Evolutionary conservation across 2,797 vertebrate species (phyloP), one percentile per base, ranked within the genome.

Genomic region (Presbytis comata): DNA sequence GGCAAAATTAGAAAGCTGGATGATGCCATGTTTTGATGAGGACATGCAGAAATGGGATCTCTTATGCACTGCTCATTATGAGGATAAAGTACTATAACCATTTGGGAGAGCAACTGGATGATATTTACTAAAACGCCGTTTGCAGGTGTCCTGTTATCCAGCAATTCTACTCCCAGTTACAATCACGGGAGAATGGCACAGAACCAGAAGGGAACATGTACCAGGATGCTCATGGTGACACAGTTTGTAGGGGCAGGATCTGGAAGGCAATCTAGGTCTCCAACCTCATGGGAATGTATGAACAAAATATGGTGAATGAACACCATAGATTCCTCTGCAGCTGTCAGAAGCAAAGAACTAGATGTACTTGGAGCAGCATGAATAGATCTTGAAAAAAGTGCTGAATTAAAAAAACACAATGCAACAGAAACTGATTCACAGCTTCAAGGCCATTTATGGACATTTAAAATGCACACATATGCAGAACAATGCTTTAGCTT

Each of bases 1-100:
- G 70, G 53, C 94, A 97, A 94, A 92, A 91, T 95, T 1, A 97
- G 76, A 92, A 97, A 82, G 72, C 28, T 53, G 72, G 75, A 80
- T 90, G 91, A 59, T 61, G 78, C 84, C 41, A 13, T 10, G 39
- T 76, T 72, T 76, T 74, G 78, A 26, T 36, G n/a, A 86, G 48
- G 26, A 76, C 53, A 41, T 57, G 57, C 41, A 78, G 36, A 83
- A 79, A 80, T 11, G 10, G 72, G 16, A 92, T 91, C 53, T 83
- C 79, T 79, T 75, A 67, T 16, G 36, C 59, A 46, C n/a, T 67
- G 85, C 14, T 61, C 76, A 13, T 10, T 14, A 83, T n/a, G 46
- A 92, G 30, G 39, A 85, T 39, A 17, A 95, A 89, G 55, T 36
- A 76, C 84, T 50, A 50, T 1, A 72, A 39, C 30, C 72, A 75